Conservation (phyloP, 2,888 invertebrate genomes). For the Drosophila pseudotakahashii region DNA sequence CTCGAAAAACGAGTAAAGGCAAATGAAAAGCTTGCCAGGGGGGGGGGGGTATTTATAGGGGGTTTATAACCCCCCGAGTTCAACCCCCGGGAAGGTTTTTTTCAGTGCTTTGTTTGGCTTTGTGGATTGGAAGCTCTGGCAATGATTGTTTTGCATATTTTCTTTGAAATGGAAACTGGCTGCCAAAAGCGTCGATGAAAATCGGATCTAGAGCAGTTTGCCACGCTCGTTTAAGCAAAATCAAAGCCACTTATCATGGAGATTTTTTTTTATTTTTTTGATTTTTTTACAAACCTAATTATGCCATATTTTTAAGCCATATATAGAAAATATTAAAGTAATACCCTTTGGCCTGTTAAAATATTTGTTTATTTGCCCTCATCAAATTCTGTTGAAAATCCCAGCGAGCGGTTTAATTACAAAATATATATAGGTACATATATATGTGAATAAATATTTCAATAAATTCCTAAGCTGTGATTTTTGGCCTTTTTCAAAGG, state of each 20-base stretch:
- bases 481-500: not conserved
- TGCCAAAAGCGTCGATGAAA: not conserved
- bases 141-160: conserved; percentile 40
- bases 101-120: conserved; percentile 14
- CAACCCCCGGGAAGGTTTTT: not conserved
- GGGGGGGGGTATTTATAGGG: conserved; percentile 3
- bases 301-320: too few species aligned
- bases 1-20: conserved; percentile 24
- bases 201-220: not conserved
- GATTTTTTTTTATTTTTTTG: not conserved
- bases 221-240: conserved; percentile 1
- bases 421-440: too few species aligned
- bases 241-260: not conserved
- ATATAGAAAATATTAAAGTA: too few species aligned
- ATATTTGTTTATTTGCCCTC: not conserved
- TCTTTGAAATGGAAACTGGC: conserved; percentile 5
- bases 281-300: too few species aligned
- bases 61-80: not conserved
- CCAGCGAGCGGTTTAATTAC: not conserved
- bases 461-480: too few species aligned
- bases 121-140: conserved; percentile 29
- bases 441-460: too few species aligned
- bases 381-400: not conserved
- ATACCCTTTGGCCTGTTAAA: not conserved
- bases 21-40: conserved; percentile 23